Percentiles rank a stretch among this genome's conserved stretches.
phyloP scores from a whole-genome alignment of 2,797 vertebrate species.

The Xyrichtys novacula region DNA sequence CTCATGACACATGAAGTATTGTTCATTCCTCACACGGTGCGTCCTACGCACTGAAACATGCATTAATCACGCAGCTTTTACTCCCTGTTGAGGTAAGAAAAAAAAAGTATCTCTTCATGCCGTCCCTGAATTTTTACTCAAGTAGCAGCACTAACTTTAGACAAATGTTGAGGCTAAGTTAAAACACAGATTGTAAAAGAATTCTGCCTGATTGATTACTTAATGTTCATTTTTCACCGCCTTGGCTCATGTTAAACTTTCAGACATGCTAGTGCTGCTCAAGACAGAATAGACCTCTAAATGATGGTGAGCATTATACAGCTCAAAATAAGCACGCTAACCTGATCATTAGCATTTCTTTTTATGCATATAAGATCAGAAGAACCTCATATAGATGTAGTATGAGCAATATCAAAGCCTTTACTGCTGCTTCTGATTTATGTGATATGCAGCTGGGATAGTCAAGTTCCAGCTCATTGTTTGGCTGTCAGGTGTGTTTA shows the following conservation, averaged over 20 bases:
- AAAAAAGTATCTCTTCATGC: conserved; percentile 13
- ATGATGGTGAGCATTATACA: too few relatives aligned
- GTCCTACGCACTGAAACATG: conserved; percentile 33
- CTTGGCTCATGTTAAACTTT: neutral
- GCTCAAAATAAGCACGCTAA: too few relatives aligned
- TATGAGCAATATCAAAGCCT: neutral
- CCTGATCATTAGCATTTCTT: too few relatives aligned
- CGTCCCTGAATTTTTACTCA: neutral
- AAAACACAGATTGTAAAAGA: conserved; percentile 1
- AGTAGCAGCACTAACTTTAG: neutral
- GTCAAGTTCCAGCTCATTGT: neutral
- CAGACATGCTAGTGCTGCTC: neutral
- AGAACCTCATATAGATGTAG: too few relatives aligned
- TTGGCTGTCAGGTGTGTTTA: neutral
- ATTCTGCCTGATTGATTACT: neutral
- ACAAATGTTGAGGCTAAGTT: neutral
- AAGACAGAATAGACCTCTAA: too few relatives aligned
- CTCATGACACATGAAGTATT: conserved; percentile 34
- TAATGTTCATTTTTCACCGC: neutral
- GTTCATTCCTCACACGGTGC: conserved; percentile 38
- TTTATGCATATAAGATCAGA: too few relatives aligned
- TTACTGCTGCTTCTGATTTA: too few relatives aligned
- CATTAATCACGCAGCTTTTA: conserved; percentile 41
- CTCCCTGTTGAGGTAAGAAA: conserved; percentile 42
- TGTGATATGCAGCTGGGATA: too few relatives aligned